These are phyloP conservation scores for Poeciliopsis infans DNA, from an alignment of 2,797 vertebrate genomes.

Conservation along the genomic window DNA sequence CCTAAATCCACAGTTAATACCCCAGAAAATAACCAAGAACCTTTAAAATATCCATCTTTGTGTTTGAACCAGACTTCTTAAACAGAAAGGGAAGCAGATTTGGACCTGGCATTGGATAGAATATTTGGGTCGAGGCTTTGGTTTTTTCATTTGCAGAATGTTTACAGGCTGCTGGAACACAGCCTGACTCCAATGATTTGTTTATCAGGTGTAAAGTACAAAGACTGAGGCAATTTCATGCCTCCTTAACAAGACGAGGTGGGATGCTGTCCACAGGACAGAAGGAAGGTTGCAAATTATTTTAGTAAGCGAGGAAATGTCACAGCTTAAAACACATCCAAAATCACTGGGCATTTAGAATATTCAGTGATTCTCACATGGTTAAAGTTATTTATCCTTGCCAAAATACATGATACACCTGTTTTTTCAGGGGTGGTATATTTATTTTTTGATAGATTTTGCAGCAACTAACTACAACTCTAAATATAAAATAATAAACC, in stretches of 20 bases:
- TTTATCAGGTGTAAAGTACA: neutral
- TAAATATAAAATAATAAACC: too few species aligned
- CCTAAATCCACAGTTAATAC: neutral
- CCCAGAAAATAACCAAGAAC: neutral
- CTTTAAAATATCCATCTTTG: neutral
- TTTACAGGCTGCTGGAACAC: neutral
- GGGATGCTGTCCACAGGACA: neutral
- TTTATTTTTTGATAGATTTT: neutral
- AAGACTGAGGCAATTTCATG: neutral
- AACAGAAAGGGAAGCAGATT: neutral
- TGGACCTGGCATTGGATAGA: neutral
- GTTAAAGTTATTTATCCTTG: neutral
- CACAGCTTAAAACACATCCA: neutral
- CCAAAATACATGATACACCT: neutral
- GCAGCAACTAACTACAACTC: neutral
- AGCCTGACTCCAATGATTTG: conserved; percentile 6
- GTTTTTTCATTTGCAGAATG: neutral
- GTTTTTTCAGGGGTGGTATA: neutral
- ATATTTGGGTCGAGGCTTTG: neutral
- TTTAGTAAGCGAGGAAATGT: neutral
- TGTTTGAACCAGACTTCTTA: neutral
- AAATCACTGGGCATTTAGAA: neutral
- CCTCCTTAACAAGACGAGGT: neutral
- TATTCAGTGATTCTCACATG: neutral
- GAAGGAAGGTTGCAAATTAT: neutral